Base-by-base conservation (phyloP, 2,113 vertebrate species). In the Mesitornis unicolor region DNA sequence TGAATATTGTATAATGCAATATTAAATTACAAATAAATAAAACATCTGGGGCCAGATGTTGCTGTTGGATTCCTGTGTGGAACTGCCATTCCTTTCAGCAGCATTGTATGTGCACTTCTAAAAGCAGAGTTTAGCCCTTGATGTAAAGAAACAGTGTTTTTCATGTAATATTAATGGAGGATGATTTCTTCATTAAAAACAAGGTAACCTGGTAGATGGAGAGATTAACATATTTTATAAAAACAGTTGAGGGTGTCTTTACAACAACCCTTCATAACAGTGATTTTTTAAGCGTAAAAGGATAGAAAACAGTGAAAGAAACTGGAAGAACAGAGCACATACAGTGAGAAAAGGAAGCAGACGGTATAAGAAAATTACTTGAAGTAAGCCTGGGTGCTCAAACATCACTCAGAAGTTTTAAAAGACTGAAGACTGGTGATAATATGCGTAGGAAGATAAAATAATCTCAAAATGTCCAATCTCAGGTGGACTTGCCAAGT, bases 21-120 rank as follows among this genome's bases (percentile, higher is more conserved):
- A 76, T 95, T 94, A 94, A 96, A 94, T 90, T 86, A 60, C 88
- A 84, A 90, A 95, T 92, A 95, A 96, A 97, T 95, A 94, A 95
- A 97, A 94, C 86, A 96, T 96, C 93, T 96, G 96, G 92, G 73
- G 40, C 88, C 96, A 96, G 95, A 95, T 96, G 96, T 96, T 96
- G 75, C 75, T 60, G n/a, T 89, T 80, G 68, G 69, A 92, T 84
- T 95, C 64, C 76, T 90, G 33, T 43, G 38, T 88, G 48, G 79
- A 94, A 42, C 45, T 86, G 22, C 70, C 25, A 36, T 91, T 95
- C 70, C 61, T 95, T 96, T 95, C 89, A 89, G 78, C 53, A 89
- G 16, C 0, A 0, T 87, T 87, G 48, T 87, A 38, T 71, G 35
- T 68, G 36, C 29, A 26, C 43, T 95, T 95, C 70, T 94, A 74